Evolutionary conservation across 2,888 invertebrate genomes (phyloP), one percentile per base, ranked within the genome.

Genomic region (Tyria jacobaeae): DNA sequence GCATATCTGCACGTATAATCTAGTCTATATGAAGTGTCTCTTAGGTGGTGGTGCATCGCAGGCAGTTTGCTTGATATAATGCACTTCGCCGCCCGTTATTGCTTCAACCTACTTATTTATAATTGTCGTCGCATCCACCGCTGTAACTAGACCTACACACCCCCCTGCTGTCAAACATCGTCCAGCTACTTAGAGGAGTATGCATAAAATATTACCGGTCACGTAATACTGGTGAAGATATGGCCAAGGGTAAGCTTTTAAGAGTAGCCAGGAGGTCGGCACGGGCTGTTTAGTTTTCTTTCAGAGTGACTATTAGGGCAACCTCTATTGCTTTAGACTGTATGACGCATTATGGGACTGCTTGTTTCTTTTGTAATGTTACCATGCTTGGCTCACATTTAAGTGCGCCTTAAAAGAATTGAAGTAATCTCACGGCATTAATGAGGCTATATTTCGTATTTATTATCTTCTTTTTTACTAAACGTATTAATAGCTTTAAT

Each of bases 1-100:
- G 10, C 66, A 35, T 56, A 51, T 73, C 64, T 85, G 70, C 59
- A n/a, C n/a, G 44, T 44, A 41, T 7, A 9, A 59, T 17, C 35
- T 85, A 81, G 51, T 90, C 89, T 88, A 60, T 76, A 75, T 65
- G 71, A 70, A 82, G 80, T 83, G 86, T 88, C 86, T 91, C 88
- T 84, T 90, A 91, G 91, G 92, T 91, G 88, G 91, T 87, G 82
- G 83, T 84, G 90, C 91, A 90, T 90, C 84, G 89, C 84, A 86
- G 91, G 89, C 92, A 88, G 91, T 93, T 92, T 91, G 89, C 89
- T 88, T 93, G 92, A 93, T 88, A 89, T 90, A 93, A 88, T 88
- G 91, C 89, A 90, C 89, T 90, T 91, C 91, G 89, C 85, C 84
- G 87, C 73, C 87, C 89, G 90, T 91, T 92, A 91, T 91, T 89